Percentiles rank a stretch among this genome's conserved stretches.
These are phyloP conservation scores for Psittacara wagleri DNA, from an alignment of 2,113 vertebrate species.

Conservation along the genomic window DNA sequence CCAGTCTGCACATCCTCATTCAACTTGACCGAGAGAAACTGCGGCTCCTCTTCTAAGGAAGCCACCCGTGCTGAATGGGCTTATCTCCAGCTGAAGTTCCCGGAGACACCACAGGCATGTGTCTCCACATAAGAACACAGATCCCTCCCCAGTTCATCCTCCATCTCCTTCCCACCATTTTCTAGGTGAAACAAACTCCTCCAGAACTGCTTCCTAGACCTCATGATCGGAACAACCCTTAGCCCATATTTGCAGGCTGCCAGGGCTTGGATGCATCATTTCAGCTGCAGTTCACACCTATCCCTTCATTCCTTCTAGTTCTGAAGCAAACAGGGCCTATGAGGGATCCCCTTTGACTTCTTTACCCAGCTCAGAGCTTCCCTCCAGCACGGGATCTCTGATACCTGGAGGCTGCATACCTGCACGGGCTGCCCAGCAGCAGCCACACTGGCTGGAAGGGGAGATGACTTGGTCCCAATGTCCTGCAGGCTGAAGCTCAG, in stretches of 20 bases:
- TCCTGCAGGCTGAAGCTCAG: constrained; percentile 98
- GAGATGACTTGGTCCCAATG: constrained; percentile 86
- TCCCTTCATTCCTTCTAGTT: background rate
- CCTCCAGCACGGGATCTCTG: background rate
- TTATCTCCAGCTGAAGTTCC: background rate
- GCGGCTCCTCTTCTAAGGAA: accelerated
- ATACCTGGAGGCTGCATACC: constrained; percentile 45
- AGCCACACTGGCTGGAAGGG: constrained; percentile 73
- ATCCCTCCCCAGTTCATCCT: accelerated
- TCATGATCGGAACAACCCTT: accelerated
- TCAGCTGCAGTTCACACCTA: background rate
- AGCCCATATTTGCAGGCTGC: accelerated
- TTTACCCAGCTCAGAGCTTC: background rate
- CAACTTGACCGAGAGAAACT: background rate
- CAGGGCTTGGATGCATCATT: background rate
- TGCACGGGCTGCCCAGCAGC: constrained; percentile 61
- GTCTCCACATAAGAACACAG: accelerated
- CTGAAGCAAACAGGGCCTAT: background rate
- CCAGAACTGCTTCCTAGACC: background rate
- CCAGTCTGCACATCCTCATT: too few species aligned
- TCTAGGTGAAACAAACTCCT: background rate
- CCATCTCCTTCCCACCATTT: background rate
- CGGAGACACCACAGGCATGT: accelerated
- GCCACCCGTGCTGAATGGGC: accelerated
- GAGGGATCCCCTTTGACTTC: background rate